These are phyloP conservation scores for Sialis fuliginosa DNA, from an alignment of 2,888 invertebrate genomes.

Conservation along the genomic window DNA sequence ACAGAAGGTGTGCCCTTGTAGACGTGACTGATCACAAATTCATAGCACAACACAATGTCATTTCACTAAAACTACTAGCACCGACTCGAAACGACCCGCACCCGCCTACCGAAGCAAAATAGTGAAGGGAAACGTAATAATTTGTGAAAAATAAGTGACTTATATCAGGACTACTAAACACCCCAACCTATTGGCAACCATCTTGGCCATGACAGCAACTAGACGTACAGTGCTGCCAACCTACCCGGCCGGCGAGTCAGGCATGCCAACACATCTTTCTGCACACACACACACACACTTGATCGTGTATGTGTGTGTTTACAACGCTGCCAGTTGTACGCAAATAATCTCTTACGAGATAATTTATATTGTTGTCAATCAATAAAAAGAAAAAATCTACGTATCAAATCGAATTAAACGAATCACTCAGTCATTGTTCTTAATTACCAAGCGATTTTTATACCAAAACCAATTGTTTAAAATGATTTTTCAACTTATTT, in stretches of 20 bases:
- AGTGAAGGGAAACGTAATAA: conserved; percentile 5
- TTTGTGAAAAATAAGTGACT: conserved; percentile 3
- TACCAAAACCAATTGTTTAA: no score
- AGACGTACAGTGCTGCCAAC: conserved; percentile 3
- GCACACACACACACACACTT: no score
- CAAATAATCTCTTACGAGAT: no score
- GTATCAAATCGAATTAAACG: no score
- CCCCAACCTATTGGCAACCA: conserved; percentile 6
- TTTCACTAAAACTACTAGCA: conserved; percentile 1
- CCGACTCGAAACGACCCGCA: not conserved
- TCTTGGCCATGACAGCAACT: conserved; percentile 7
- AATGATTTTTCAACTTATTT: no score
- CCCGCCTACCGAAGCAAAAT: conserved; percentile 1
- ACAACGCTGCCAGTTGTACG: no score
- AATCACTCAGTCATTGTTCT: no score
- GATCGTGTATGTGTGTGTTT: no score
- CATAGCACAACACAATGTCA: conserved; percentile 2
- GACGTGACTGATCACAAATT: not conserved
- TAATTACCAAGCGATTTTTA: no score
- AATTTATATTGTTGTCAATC: no score
- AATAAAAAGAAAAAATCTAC: no score
- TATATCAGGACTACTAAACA: conserved; percentile 4
- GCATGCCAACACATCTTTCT: no score
- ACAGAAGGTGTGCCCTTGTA: conserved; percentile 4
- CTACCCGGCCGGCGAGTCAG: not conserved